phyloP scores from a whole-genome alignment of 1,140 invertebrate species.

The Doryteuthis pealeii region DNA sequence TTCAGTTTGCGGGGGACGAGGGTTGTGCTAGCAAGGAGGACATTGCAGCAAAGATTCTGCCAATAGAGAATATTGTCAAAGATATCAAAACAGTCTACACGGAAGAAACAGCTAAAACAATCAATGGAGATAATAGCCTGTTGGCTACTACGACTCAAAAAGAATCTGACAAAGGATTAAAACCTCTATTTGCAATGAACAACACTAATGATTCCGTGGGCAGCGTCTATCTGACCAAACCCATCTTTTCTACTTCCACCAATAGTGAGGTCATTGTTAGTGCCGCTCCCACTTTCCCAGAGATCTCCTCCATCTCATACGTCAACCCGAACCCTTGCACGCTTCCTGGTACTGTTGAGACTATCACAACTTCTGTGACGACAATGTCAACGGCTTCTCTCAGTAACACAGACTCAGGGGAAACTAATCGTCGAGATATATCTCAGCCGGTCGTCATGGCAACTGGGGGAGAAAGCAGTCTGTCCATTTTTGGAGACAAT shows the following conservation, averaged over 20 bases:
- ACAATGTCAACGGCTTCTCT: too few species aligned
- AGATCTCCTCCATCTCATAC: background rate
- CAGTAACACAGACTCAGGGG: too few species aligned
- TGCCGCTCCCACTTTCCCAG: background rate
- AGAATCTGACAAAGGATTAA: background rate
- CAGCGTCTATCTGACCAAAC: background rate
- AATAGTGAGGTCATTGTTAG: background rate
- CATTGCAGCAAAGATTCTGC: background rate
- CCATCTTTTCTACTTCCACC: background rate
- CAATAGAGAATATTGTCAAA: background rate
- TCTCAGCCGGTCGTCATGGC: too few species aligned
- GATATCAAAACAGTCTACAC: slow-evolving; percentile 1
- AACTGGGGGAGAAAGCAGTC: too few species aligned
- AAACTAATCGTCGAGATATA: too few species aligned
- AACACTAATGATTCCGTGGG: background rate
- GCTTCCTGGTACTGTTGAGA: too few species aligned
- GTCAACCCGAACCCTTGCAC: background rate
- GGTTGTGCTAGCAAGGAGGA: background rate
- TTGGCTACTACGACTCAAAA: background rate
- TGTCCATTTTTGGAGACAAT: too few species aligned
- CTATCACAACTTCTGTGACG: too few species aligned
- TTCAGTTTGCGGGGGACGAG: background rate
- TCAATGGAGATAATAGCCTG: slow-evolving; percentile 3
- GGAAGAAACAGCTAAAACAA: background rate
- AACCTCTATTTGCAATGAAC: background rate